Base-by-base conservation (phyloP, 1,140 invertebrate species). In the Aphidius gifuensis region DNA sequence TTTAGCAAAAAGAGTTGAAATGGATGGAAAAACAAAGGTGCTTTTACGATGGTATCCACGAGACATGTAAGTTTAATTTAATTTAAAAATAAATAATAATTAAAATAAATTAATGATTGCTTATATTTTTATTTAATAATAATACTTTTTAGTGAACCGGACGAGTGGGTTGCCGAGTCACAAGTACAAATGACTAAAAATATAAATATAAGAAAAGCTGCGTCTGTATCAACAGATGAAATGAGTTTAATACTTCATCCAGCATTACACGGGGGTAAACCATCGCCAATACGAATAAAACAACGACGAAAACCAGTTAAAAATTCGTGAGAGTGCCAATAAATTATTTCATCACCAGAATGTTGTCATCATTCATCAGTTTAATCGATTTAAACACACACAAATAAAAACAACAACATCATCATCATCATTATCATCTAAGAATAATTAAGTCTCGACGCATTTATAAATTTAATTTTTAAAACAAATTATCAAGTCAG, bases 1-100 rank as follows among this genome's bases (percentile, higher is more conserved):
- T 59, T 77, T 89, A 72, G 87, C 83, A 39, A 83, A 80, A 77
- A 83, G 87, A 73, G 82, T 82, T 60, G 85, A 86, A 73, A 69
- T 79, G 49, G 83, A 86, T 68, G 85, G 87, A 54, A 84, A 82
- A 74, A 78, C 77, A 38, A 83, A 84, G 78, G 81, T 90, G 55
- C 72, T 90, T 46, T 73, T 91, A 48, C 84, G 85, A 61, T 91
- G 88, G 88, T 81, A 84, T 76, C 90, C 90, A 53, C 71, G 79
- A 68, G 78, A 88, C 75, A 84, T 90, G 89, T 90, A 82, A 88
- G 88, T 77, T 46, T 63, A 61, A 50, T 64, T 49, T 42, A 9
- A 55, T 21, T 39, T n/a, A 6, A 23, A 50, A n/a, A 43, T 55
- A 42, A 56, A 48, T 55, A 23, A 48, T 60, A 65, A 57, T 51